phyloP scores from a whole-genome alignment of 2,888 invertebrate species.

The Theretra japonica region DNA sequence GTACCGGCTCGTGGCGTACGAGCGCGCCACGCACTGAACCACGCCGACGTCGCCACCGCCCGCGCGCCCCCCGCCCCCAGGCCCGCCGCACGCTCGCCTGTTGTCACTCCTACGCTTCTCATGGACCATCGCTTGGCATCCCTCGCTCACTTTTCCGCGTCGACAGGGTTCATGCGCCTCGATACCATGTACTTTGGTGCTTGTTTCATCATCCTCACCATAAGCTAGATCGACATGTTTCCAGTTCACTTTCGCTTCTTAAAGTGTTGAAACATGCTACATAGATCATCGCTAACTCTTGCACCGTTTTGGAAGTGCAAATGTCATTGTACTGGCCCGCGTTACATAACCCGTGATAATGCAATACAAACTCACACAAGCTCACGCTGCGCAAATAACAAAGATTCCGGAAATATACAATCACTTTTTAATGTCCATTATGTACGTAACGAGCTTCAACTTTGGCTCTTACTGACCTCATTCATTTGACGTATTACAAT shows the following conservation, averaged over 20 bases:
- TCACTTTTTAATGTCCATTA: not conserved
- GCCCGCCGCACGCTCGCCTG: not conserved
- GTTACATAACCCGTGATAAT: not conserved
- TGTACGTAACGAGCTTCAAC: not conserved
- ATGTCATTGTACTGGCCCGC: not conserved
- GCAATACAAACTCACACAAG: not conserved
- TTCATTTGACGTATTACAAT: not conserved
- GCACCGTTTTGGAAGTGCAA: too few species aligned
- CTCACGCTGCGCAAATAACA: not conserved
- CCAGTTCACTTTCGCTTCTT: too few species aligned
- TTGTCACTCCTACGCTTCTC: too few species aligned
- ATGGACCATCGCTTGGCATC: too few species aligned
- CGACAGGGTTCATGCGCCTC: too few species aligned
- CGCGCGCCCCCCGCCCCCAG: constrained; percentile 37
- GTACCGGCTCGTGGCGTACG: not conserved
- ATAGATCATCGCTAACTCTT: too few species aligned
- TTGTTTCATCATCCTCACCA: too few species aligned
- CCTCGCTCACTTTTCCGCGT: too few species aligned
- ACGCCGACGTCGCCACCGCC: constrained; percentile 37
- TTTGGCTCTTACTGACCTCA: not conserved
- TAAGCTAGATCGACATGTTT: too few species aligned
- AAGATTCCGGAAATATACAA: not conserved
- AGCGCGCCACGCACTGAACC: constrained; percentile 38
- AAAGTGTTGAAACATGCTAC: too few species aligned
- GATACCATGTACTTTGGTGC: too few species aligned